Conservation (phyloP, 1,140 invertebrate species). For the Rhopalosiphum maidis region DNA sequence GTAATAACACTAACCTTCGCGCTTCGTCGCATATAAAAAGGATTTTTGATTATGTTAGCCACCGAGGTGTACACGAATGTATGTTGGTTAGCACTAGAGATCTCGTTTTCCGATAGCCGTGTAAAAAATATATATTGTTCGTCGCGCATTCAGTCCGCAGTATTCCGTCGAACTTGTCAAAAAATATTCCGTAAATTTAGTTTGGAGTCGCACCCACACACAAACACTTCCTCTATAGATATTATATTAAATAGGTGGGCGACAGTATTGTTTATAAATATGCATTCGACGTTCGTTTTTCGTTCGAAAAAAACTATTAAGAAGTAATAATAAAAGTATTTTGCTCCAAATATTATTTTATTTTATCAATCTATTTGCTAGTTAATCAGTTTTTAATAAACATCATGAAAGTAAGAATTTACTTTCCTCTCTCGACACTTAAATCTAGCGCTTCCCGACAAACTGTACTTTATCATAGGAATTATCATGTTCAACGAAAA, state of each 20-base stretch:
- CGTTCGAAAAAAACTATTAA: too few relatives aligned
- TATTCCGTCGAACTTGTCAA: not conserved
- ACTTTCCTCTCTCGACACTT: not conserved
- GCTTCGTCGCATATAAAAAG: not conserved
- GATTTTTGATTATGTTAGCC: not conserved
- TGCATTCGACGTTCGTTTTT: too few relatives aligned
- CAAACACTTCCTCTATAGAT: too few relatives aligned
- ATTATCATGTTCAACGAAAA: not conserved
- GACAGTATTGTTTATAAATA: too few relatives aligned
- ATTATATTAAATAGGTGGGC: too few relatives aligned
- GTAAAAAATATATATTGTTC: not conserved
- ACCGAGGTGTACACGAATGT: not conserved
- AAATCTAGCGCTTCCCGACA: not conserved
- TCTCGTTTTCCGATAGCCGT: not conserved
- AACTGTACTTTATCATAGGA: not conserved
- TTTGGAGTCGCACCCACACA: too few relatives aligned
- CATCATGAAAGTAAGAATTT: too few relatives aligned
- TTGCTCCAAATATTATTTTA: too few relatives aligned
- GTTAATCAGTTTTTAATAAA: too few relatives aligned
- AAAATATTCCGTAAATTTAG: not conserved
- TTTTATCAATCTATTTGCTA: too few relatives aligned
- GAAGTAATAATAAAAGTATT: too few relatives aligned
- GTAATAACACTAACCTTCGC: not conserved
- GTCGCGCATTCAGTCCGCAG: not conserved
- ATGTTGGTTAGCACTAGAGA: not conserved